phyloP scores from a whole-genome alignment of 2,888 invertebrate species.

The Dolichomitus sp. region DNA sequence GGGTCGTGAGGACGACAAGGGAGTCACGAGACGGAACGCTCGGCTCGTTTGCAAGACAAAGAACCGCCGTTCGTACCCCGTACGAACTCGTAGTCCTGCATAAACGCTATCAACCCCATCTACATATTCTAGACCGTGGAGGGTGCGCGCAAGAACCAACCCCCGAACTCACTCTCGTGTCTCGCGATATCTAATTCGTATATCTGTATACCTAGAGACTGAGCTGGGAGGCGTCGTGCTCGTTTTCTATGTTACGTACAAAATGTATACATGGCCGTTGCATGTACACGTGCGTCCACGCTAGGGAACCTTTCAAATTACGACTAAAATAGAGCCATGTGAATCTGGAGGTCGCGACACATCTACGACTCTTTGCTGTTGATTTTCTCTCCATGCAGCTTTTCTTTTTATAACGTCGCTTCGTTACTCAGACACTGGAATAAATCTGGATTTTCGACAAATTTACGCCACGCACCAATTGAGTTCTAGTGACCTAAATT shows the following conservation, averaged over 20 bases:
- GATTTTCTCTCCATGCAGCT: background rate
- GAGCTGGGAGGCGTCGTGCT: background rate
- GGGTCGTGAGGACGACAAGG: conserved; percentile 17
- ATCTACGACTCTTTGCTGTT: background rate
- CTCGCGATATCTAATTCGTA: conserved; percentile 24
- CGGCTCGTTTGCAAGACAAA: conserved; percentile 83
- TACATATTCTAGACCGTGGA: conserved; percentile 76
- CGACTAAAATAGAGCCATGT: background rate
- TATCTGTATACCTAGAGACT: conserved; percentile 8
- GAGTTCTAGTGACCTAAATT: background rate
- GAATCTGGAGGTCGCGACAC: background rate
- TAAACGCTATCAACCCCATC: conserved; percentile 82
- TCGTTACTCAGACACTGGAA: background rate
- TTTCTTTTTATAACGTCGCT: background rate
- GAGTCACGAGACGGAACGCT: conserved; percentile 64
- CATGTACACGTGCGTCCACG: background rate
- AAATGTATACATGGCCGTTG: background rate
- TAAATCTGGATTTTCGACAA: no score
- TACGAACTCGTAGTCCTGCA: conserved; percentile 79
- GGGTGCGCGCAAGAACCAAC: conserved; percentile 47
- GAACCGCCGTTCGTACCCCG: conserved; percentile 72
- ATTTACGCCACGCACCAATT: background rate
- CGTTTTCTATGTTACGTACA: conserved; percentile 7
- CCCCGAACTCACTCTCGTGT: conserved; percentile 25
- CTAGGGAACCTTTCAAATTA: background rate